Base-by-base conservation (phyloP, 2,888 invertebrate species). In the Cheilosia variabilis region DNA sequence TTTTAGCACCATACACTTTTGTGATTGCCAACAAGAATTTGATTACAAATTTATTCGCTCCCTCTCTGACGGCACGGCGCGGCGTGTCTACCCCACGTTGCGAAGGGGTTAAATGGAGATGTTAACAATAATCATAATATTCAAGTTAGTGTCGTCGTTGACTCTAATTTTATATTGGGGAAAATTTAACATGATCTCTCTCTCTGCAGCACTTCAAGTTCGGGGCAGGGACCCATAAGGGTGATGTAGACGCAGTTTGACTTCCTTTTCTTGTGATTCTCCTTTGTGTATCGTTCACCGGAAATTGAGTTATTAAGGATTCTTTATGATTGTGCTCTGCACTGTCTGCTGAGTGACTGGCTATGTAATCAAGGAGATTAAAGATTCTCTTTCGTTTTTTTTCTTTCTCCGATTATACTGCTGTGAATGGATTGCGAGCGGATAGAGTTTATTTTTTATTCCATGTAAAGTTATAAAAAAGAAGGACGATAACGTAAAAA, bases 1-100 rank as follows among this genome's bases (percentile, higher is more conserved):
- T 71, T 75, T 60, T 37, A 65, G 53, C 75, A 60, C 65, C 41
- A 2, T 37, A 19, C 65, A 52, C 69, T 68, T 58, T 66, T 65
- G 41, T 80, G 84, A 84, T 73, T 79, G 73, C 79, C 79, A 86
- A 86, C 71, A 86, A 45, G 66, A 86, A 81, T 86, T 80, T 86
- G 80, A 80, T 86, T 84, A 79, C 79, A 79, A 83, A 83, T 83
- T 78, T 78, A 73, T 78, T 83, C 77, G 17, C 17, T 60, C 34
- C 66, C 17, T 43, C 31, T 22, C 27, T 47, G 7, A n/a, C 24
- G 34, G n/a, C 19, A 15, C 65, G n/a, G 7, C 9, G 7, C 17
- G 1, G 9, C 6, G 5, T 34, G n/a, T 2, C 50, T 17, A 17
- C 2, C 37, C 41, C 34, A 62, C 31, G 15, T 43, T 53, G 71